phyloP scores from a whole-genome alignment of 2,113 vertebrate genomes.

The Alexandromys fortis region DNA sequence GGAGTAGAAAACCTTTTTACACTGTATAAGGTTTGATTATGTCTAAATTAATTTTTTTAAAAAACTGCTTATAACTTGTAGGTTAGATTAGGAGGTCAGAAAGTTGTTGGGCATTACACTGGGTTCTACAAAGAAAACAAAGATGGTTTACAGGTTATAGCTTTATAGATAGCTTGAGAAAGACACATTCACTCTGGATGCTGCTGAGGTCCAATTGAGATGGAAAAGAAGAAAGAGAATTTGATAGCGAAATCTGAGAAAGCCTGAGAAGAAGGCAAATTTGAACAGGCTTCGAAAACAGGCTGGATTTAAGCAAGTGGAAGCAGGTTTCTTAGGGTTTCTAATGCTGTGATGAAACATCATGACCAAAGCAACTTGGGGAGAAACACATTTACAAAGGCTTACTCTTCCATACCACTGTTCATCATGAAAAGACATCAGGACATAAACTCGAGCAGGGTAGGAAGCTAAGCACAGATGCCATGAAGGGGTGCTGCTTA shows the following conservation, averaged over 20 bases:
- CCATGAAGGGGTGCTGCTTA: neutral
- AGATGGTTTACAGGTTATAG: neutral
- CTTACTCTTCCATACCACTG: neutral
- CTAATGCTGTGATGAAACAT: neutral
- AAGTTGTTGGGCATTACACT: neutral
- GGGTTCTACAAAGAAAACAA: neutral
- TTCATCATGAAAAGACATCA: neutral
- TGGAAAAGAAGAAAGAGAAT: neutral
- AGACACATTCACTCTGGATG: neutral
- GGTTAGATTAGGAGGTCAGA: neutral
- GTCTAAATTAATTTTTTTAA: neutral
- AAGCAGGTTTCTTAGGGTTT: neutral
- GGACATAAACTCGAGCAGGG: neutral
- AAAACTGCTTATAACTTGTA: neutral
- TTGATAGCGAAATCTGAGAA: neutral
- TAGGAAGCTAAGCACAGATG: neutral
- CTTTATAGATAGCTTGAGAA: neutral
- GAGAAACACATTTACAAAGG: no score
- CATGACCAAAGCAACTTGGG: neutral
- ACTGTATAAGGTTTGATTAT: neutral
- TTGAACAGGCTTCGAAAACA: neutral
- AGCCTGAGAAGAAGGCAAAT: neutral
- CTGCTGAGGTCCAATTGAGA: neutral
- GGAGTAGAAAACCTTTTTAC: neutral
- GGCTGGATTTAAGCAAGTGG: neutral